These are phyloP conservation scores for Drosophila suzukii DNA, from an alignment of 1,140 invertebrate species.

Conservation along the genomic window DNA sequence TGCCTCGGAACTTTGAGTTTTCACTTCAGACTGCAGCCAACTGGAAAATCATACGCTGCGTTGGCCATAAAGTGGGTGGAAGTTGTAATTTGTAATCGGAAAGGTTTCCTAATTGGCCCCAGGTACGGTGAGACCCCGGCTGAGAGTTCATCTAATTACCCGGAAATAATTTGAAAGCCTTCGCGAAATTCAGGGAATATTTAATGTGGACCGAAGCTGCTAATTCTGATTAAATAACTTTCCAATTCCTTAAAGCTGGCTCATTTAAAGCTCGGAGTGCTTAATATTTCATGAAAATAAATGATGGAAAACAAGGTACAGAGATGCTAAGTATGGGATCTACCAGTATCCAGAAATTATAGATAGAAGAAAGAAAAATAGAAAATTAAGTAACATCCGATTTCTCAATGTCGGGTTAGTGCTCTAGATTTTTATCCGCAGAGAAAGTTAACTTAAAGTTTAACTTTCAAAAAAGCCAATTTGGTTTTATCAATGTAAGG, in stretches of 20 bases:
- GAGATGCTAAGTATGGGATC: too few species aligned
- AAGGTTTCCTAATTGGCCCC: constrained; percentile 23
- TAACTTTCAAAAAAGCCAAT: too few species aligned
- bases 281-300: background rate
- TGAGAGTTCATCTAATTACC: background rate
- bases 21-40: constrained; percentile 28
- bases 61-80: constrained; percentile 2
- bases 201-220: background rate
- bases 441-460: too few species aligned
- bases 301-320: background rate
- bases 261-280: background rate
- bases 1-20: constrained; percentile 33
- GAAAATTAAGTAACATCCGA: too few species aligned
- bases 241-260: background rate
- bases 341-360: too few species aligned
- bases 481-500: too few species aligned
- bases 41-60: constrained; percentile 20
- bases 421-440: too few species aligned
- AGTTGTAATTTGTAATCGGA: constrained; percentile 19
- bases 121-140: background rate
- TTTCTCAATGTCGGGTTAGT: too few species aligned
- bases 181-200: background rate
- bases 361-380: too few species aligned
- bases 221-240: background rate
- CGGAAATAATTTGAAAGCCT: background rate